phyloP scores from a whole-genome alignment of 2,113 vertebrate genomes.

The Silurus glanis region DNA sequence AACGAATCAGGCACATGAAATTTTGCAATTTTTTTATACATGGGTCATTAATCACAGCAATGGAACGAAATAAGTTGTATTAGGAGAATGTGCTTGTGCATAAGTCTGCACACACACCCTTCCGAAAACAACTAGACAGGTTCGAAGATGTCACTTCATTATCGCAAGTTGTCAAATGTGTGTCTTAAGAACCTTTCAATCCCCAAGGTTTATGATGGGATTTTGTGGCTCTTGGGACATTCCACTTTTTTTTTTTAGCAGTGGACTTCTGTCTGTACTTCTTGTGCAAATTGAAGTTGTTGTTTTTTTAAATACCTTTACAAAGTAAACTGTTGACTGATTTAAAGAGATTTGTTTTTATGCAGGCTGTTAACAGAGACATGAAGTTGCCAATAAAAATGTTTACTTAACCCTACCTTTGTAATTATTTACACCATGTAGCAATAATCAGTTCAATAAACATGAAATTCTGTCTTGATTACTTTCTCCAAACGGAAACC shows the following conservation, averaged over 20 bases:
- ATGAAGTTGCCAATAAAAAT: not conserved
- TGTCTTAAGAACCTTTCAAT: not conserved
- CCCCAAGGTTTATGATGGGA: too few species aligned
- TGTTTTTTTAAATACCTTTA: not conserved
- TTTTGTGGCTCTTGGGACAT: not conserved
- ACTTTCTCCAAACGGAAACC: not conserved
- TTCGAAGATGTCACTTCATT: not conserved
- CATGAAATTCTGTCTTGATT: not conserved
- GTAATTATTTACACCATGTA: not conserved
- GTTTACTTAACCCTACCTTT: not conserved
- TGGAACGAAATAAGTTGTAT: too few species aligned
- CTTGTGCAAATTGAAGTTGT: not conserved
- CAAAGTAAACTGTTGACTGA: not conserved
- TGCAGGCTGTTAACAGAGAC: not conserved
- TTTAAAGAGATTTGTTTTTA: not conserved
- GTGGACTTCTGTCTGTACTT: not conserved
- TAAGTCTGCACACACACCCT: not conserved
- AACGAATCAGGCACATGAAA: not conserved
- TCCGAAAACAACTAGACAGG: not conserved
- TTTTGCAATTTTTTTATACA: not conserved
- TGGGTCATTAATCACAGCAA: not conserved
- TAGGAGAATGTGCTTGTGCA: too few species aligned
- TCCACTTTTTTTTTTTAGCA: not conserved
- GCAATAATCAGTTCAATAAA: not conserved
- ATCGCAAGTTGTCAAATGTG: not conserved